Evolutionary conservation across 2,888 invertebrate genomes (phyloP), one percentile per base, ranked within the genome.

Genomic region (Drosophila aldrichi): DNA sequence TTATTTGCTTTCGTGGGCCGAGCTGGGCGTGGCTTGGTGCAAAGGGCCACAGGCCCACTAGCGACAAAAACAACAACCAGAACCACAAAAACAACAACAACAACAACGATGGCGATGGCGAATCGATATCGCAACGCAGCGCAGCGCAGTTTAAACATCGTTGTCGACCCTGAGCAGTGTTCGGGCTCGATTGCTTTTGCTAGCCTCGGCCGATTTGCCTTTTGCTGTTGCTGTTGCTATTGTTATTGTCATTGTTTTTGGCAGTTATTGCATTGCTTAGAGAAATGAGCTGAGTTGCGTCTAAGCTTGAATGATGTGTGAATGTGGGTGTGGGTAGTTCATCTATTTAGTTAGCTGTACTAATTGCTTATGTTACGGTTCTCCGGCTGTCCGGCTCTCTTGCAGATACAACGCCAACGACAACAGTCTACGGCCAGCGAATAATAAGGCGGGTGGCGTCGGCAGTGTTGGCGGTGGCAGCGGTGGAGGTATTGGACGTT

Each of bases 401-500:
- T 63, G 36, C 71, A 91, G 92, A 86, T 92, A 90, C 72, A 89
- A 81, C 74, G 74, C 91, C 67, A 90, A 85, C 86, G 93, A 92
- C 71, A 91, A 88, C 71, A 89, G 82, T 69, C 71, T 89, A 51
- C 69, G 90, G 69, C 60, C 88, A 66, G 70, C 81, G 20, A 90
- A 90, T 62, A 90, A 89, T 48, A 95, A 96, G 91, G 94, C 79
- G 22, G 55, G 73, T 40, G 46, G 57, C 44, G 43, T 61, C 38
- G 61, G 60, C 2, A 63, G 55, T 5, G 59, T 49, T 16, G 70
- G 54, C 25, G 61, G 70, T 14, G 74, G 56, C 9, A 20, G 22
- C 16, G 68, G 65, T 9, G 86, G 72, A 20, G 71, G 61, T 51
- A 58, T 59, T 51, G 74, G 95, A 83, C 95, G 96, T 88, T 93